Evolutionary conservation across 2,888 invertebrate genomes (phyloP).

Genomic region (Perithous albicinctus): DNA sequence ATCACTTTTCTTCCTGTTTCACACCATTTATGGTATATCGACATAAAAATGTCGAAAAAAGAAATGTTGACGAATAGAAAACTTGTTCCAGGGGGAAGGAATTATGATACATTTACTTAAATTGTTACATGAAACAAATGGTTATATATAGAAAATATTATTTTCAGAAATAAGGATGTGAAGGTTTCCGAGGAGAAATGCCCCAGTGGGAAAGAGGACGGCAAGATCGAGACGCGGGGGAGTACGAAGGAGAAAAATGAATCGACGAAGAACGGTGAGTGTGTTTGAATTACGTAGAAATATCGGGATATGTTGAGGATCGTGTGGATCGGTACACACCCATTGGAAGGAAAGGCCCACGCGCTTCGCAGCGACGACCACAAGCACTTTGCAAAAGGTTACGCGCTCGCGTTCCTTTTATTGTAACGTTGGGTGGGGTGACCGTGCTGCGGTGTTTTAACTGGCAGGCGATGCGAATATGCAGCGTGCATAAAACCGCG

Average conservation of each 20-base stretch:
- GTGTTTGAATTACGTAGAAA: slow-evolving; percentile 16
- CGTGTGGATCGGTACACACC: slow-evolving; percentile 62
- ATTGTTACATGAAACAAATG: background rate
- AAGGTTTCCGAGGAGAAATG: slow-evolving; percentile 63
- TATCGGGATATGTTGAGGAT: slow-evolving; percentile 41
- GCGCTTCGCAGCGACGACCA: slow-evolving; percentile 59
- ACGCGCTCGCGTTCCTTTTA: slow-evolving; percentile 67
- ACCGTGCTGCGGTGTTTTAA: slow-evolving; percentile 34
- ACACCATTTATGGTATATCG: too few species aligned
- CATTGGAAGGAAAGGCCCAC: slow-evolving; percentile 55
- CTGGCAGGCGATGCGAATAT: slow-evolving; percentile 28
- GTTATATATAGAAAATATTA: too few species aligned
- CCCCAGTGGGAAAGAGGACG: slow-evolving; percentile 25
- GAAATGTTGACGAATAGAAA: too few species aligned
- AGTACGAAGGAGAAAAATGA: slow-evolving; percentile 66
- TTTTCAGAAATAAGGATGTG: slow-evolving; percentile 72
- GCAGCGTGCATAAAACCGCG: slow-evolving; percentile 5
- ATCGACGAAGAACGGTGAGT: slow-evolving; percentile 72
- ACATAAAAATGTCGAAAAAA: too few species aligned
- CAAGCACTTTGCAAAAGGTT: slow-evolving; percentile 74
- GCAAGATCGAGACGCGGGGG: slow-evolving; percentile 55
- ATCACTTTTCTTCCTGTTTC: too few species aligned
- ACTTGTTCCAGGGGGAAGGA: too few species aligned
- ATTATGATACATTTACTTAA: too few species aligned
- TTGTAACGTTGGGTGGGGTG: slow-evolving; percentile 57